Evolutionary conservation across 2,797 vertebrate species (phyloP).

Genomic region (Pipistrellus pipistrellus): DNA sequence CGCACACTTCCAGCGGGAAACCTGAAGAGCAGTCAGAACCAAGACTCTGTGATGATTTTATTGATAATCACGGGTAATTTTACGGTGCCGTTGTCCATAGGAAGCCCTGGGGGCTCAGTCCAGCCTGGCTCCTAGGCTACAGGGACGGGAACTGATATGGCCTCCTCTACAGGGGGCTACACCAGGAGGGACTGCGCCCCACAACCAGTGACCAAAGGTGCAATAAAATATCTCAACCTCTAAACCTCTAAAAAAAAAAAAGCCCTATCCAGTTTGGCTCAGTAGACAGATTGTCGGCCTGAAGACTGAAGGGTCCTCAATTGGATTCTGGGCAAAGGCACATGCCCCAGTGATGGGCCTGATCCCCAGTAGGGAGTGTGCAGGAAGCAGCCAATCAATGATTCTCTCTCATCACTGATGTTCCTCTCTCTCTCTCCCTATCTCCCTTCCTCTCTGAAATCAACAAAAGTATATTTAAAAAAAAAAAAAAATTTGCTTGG

Average conservation of each 20-base stretch:
- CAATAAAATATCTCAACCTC: slow-evolving; percentile 76
- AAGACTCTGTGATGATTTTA: slow-evolving; percentile 57
- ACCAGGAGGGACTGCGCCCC: neutral
- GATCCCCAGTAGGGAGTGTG: too few species aligned
- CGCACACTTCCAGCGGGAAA: neutral
- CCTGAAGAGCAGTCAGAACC: slow-evolving; percentile 45
- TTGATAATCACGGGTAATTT: too few species aligned
- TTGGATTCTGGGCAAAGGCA: too few species aligned
- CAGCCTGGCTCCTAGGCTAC: neutral
- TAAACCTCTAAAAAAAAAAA: neutral
- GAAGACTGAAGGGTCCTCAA: too few species aligned
- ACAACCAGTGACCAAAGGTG: slow-evolving; percentile 29
- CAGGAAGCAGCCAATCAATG: too few species aligned
- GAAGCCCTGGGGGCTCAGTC: neutral
- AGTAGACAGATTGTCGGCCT: too few species aligned
- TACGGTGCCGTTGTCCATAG: slow-evolving; percentile 12
- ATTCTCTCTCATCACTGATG: too few species aligned
- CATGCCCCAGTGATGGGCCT: too few species aligned
- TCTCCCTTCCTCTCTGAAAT: too few species aligned
- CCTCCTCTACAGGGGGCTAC: neutral
- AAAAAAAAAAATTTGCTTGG: neutral
- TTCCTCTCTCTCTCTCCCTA: too few species aligned
- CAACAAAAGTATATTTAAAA: too few species aligned
- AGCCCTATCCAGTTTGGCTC: too few species aligned
- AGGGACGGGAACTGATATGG: neutral